Conservation (phyloP, 2,888 invertebrate species). For the Andrena dorsata region DNA sequence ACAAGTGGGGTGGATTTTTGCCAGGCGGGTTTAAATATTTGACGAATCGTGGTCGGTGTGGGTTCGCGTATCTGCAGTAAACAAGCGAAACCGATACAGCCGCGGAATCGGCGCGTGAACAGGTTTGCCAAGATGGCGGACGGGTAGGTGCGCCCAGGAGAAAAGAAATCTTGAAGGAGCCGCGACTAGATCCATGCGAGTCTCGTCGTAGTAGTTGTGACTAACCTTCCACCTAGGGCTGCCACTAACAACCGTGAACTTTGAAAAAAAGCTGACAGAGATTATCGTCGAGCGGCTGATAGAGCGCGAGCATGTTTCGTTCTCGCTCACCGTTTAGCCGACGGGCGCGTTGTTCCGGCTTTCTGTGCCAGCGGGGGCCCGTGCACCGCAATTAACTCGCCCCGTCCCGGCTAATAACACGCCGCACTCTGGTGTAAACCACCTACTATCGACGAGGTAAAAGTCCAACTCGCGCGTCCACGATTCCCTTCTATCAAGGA, state of each 20-base stretch:
- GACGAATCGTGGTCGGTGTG: background rate
- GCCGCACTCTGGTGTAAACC: conserved; percentile 36
- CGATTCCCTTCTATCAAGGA: conserved; percentile 49
- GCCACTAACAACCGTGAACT: conserved; percentile 70
- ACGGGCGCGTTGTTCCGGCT: conserved; percentile 23
- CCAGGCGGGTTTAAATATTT: background rate
- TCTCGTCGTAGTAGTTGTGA: conserved; percentile 64
- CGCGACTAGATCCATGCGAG: conserved; percentile 33
- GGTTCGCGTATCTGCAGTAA: conserved; percentile 1
- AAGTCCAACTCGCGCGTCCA: conserved; percentile 51
- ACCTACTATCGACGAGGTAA: conserved; percentile 65
- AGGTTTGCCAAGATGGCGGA: background rate
- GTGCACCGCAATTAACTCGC: conserved; percentile 35
- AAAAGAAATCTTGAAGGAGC: background rate
- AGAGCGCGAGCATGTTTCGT: conserved; percentile 28
- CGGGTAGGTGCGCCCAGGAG: background rate
- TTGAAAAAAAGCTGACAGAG: conserved; percentile 68
- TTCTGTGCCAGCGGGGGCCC: conserved; percentile 6
- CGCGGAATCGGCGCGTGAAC: background rate
- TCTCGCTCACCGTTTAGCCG: background rate
- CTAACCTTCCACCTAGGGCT: conserved; percentile 65
- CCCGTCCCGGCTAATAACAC: conserved; percentile 47
- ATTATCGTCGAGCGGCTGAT: conserved; percentile 68
- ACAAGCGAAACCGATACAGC: conserved; percentile 5
- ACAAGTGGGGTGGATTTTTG: conserved; percentile 9